Conservation (phyloP, 37 sponge, comb jelly and placozoan species). For the Mnemiopsis leidyi region DNA sequence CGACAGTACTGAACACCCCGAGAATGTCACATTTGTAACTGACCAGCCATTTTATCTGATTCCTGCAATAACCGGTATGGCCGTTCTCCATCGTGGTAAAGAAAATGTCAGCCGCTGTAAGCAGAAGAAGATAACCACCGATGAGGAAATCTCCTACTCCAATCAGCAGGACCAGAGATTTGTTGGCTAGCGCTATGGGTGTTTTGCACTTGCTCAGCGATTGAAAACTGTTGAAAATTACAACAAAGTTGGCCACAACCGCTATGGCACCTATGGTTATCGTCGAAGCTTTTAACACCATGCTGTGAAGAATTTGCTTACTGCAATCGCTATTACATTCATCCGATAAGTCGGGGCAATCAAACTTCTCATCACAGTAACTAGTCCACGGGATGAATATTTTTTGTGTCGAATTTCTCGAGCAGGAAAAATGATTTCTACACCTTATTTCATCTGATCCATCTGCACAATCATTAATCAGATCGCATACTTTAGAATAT, state of each 20-base stretch:
- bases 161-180: neutral
- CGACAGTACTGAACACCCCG: neutral
- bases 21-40: neutral
- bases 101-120: neutral
- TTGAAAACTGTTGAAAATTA: neutral
- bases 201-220: neutral
- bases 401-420: no score
- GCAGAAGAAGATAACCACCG: neutral
- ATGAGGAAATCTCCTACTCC: slow-evolving; percentile 26
- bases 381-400: neutral
- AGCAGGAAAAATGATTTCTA: slow-evolving; percentile 6
- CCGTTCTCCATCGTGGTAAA: neutral
- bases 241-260: neutral
- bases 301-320: neutral
- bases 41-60: neutral
- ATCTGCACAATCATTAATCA: slow-evolving; percentile 49
- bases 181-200: neutral
- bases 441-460: slow-evolving; percentile 36
- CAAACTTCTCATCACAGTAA: neutral
- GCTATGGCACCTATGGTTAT: neutral
- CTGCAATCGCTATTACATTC: slow-evolving; percentile 15
- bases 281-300: neutral
- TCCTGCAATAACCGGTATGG: neutral
- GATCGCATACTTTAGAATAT: slow-evolving; percentile 35
- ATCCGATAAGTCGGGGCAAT: slow-evolving; percentile 40